A percentile compares a stretch with the other conserved stretches of the same genome.
phyloP scores from a whole-genome alignment of 2,113 vertebrate genomes.

The Sapayoa aenigma region DNA sequence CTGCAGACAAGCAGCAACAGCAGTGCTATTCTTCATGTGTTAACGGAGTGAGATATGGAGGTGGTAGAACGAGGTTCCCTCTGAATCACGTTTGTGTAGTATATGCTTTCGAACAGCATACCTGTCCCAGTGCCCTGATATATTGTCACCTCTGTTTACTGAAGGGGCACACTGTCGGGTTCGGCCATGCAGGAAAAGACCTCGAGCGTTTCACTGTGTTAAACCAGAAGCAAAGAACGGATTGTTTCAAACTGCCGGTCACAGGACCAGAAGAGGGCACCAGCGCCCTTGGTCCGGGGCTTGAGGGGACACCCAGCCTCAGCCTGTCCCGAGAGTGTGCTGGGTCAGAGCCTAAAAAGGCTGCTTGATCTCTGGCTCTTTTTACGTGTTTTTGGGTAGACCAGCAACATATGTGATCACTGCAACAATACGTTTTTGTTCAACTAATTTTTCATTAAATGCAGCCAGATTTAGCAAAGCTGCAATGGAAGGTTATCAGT shows the following conservation, averaged over 20 bases:
- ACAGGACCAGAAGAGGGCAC: constrained; percentile 43
- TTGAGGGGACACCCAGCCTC: not conserved
- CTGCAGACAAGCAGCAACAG: not conserved
- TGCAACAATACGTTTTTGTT: not conserved
- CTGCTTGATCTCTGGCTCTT: not conserved
- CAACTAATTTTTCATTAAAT: not conserved
- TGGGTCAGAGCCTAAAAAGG: not conserved
- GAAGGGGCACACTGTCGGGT: not conserved
- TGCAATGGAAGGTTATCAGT: not conserved
- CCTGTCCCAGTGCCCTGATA: not conserved
- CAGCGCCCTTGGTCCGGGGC: not conserved
- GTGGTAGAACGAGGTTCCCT: not conserved
- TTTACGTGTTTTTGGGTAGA: not conserved
- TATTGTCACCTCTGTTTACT: not conserved
- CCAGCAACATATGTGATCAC: not conserved
- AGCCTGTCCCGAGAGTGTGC: not conserved
- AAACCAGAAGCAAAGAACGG: not conserved
- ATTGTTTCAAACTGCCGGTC: not conserved
- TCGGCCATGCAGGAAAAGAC: not conserved
- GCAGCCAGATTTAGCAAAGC: not conserved
- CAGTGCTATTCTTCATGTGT: not conserved
- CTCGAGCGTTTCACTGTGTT: not conserved
- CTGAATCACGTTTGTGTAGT: not conserved
- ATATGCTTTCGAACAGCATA: not conserved
- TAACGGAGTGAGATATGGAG: not conserved